Evolutionary conservation across 2,888 invertebrate species (phyloP).

Genomic region (Bellardia pandia): DNA sequence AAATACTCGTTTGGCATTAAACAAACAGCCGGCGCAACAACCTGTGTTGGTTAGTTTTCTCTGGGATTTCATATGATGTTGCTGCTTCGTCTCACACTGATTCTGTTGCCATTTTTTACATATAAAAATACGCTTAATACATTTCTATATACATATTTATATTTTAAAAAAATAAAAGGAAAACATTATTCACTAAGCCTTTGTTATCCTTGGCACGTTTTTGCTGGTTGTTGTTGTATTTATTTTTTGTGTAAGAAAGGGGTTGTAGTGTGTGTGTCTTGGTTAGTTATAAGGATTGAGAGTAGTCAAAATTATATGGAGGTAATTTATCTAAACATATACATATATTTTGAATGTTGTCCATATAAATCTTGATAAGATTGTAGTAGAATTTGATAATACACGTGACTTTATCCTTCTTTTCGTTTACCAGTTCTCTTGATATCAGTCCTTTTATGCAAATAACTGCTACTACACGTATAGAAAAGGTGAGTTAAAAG

Average conservation of each 20-base stretch:
- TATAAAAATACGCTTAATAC: neutral
- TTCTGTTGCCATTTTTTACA: neutral
- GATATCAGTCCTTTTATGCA: too few relatives aligned
- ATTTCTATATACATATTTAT: slow-evolving; percentile 17
- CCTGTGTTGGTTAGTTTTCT: slow-evolving; percentile 27
- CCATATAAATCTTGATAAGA: too few relatives aligned
- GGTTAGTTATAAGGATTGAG: neutral
- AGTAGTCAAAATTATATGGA: neutral
- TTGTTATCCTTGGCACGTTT: slow-evolving; percentile 66
- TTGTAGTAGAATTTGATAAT: too few relatives aligned
- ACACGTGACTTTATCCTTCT: too few relatives aligned
- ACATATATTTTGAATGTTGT: too few relatives aligned
- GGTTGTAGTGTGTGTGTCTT: neutral
- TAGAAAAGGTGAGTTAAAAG: too few relatives aligned
- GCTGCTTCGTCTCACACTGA: neutral
- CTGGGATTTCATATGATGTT: slow-evolving; percentile 3
- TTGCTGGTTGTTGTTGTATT: slow-evolving; percentile 5
- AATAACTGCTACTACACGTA: too few relatives aligned
- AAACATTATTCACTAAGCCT: slow-evolving; percentile 50
- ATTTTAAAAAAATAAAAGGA: slow-evolving; percentile 48
- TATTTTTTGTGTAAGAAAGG: neutral
- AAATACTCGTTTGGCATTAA: slow-evolving; percentile 51
- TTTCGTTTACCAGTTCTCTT: too few relatives aligned
- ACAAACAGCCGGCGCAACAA: slow-evolving; percentile 29
- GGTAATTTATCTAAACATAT: too few relatives aligned